A percentile compares a stretch with the other conserved stretches of the same genome.
Evolutionary conservation across 2,113 vertebrate genomes (phyloP).

Genomic region (Cyanistes caeruleus): DNA sequence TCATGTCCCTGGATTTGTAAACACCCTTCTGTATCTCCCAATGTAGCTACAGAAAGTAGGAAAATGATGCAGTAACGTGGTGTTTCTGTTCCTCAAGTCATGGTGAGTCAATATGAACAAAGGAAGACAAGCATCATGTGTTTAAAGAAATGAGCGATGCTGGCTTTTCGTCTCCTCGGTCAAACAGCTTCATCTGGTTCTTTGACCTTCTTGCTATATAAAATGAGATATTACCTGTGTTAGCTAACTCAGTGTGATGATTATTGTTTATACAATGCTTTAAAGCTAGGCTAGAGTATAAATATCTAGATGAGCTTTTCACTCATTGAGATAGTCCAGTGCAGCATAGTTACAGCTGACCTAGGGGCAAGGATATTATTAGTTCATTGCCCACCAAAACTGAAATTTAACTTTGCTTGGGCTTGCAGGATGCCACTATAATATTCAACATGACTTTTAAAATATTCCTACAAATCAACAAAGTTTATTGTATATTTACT

Average conservation of each 20-base stretch:
- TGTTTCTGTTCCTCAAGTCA: conserved; percentile 38
- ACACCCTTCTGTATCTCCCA: not conserved
- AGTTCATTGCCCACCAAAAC: not conserved
- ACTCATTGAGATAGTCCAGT: not conserved
- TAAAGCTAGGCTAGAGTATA: conserved; percentile 6
- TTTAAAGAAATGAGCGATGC: conserved; percentile 63
- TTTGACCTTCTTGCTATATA: conserved; percentile 35
- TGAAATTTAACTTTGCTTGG: not conserved
- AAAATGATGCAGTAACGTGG: not conserved
- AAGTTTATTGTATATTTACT: not conserved
- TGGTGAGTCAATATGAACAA: conserved; percentile 49
- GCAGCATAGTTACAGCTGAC: not conserved
- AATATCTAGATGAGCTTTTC: conserved; percentile 2
- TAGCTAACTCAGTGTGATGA: not conserved
- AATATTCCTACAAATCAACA: not conserved
- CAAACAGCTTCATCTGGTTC: conserved; percentile 62
- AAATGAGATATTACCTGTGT: conserved; percentile 43
- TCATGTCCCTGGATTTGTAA: not conserved
- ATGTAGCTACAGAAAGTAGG: not conserved
- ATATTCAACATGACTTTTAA: not conserved
- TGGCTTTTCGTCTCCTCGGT: conserved; percentile 34
- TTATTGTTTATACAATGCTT: conserved; percentile 48
- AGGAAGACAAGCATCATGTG: conserved; percentile 43
- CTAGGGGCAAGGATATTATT: not conserved
- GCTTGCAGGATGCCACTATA: not conserved